Conservation (phyloP, 2,113 vertebrate genomes). For the Perognathus longimembris region DNA sequence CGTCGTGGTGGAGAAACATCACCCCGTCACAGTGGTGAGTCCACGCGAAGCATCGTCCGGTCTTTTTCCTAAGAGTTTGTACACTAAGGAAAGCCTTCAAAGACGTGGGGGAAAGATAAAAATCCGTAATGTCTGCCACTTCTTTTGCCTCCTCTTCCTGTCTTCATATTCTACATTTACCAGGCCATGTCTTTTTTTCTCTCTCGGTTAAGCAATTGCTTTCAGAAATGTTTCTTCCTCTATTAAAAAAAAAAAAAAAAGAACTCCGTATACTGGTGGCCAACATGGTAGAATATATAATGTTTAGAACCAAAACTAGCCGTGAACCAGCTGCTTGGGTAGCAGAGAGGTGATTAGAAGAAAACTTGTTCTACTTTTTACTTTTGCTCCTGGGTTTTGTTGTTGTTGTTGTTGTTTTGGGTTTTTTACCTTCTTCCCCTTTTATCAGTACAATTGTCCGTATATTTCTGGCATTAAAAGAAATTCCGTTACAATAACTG, state of each 20-base stretch:
- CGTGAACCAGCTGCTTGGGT: neutral
- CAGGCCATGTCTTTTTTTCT: neutral
- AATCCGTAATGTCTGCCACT: neutral
- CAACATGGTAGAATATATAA: slow-evolving; percentile 24
- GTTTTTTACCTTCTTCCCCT: neutral
- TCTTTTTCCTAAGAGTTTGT: neutral
- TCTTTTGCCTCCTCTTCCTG: neutral
- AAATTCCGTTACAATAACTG: neutral
- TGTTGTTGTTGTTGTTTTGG: too few species aligned
- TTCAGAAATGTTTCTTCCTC: slow-evolving; percentile 40
- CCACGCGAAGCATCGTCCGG: neutral
- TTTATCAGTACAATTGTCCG: neutral
- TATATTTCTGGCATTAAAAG: neutral
- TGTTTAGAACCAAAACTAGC: neutral
- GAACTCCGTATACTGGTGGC: neutral
- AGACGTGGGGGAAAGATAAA: neutral
- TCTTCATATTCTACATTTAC: neutral
- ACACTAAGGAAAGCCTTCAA: neutral
- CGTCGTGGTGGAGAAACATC: slow-evolving; percentile 95
- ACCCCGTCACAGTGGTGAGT: slow-evolving; percentile 94
- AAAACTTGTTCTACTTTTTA: slow-evolving; percentile 36
- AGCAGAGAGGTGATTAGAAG: neutral
- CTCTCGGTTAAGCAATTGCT: neutral
- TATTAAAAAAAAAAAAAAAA: slow-evolving; percentile 2
- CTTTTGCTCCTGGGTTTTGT: neutral